Evolutionary conservation across 2,113 vertebrate species (phyloP), one percentile per base, ranked within the genome.

Genomic region (Carollia perspicillata): DNA sequence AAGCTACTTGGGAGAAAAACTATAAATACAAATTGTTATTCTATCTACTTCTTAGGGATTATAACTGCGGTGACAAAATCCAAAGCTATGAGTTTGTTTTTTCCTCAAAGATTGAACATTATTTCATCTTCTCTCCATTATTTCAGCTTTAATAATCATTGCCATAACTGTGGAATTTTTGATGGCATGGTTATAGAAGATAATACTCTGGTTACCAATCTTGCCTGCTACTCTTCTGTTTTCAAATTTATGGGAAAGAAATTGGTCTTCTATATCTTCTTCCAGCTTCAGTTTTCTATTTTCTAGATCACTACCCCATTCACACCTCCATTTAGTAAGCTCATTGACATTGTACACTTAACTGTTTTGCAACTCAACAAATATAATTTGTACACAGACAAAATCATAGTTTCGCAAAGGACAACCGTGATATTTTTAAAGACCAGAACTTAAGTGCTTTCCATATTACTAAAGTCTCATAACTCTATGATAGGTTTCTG

Each of bases 11-110:
- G 49, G 53, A 84, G 40, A 83, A 93, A 91, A 83, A 84, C 37
- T 81, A 88, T 78, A 97, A 93, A 89, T 97, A 44, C 37, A 93
- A 94, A 95, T 72, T 95, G 23, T 55, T 91, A 88, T 35, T 95
- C 66, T 72, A 78, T 95, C 66, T 72, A 78, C 88, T 84, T 92
- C 88, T 91, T 78, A 63, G 66, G 30, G 40, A 93, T 78, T 95
- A 95, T 0, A 93, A 92, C 40, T 94, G 16, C 18, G 44, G 26
- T 93, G 44, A 26, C 92, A 90, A 96, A 96, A 95, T 95, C 55
- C 84, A 92, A 96, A 97, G 22, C 49, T 92, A 17, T 47, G 55
- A 69, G 28, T 81, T 71, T 35, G 14, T 47, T 90, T 93, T 77
- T 85, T 86, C 47, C 88, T 93, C 49, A 60, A 84, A 95, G 35